Base-by-base conservation (phyloP, 1,140 invertebrate genomes). In the Brachionus angularis region DNA sequence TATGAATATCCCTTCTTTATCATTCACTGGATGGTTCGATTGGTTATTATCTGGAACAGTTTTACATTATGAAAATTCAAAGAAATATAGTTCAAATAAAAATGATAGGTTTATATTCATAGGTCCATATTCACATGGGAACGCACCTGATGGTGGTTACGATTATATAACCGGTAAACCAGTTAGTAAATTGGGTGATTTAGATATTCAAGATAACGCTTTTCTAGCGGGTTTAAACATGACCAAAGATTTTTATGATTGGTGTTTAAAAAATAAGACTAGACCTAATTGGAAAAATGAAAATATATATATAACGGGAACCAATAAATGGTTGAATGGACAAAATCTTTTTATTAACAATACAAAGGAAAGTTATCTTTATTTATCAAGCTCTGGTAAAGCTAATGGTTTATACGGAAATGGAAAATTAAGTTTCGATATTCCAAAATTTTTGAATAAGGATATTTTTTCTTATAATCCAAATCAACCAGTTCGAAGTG, bases 1-100 rank as follows among this genome's bases (percentile, higher is more conserved):
- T 10, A 69, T 69, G 8, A 69, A 33, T n/a, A 33, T 69, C 0
- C 62, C 62, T 36, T 18, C 31, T 29, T 39, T 69, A 21, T 23
- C 62, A 10, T 69, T 69, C 16, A 69, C 62, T 47, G 62, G 62
- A 0, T 69, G 62, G 62, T 69, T 10, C 49, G 62, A 69, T 39
- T 18, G 47, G 21, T 34, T 31, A 2, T 23, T 69, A 31, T 49
- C 8, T n/a, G 62, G 62, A 5, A 69, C 62, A 14, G 5, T 69
- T 0, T 18, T 33, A 33, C 21, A 16, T 12, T 52, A 21, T 33
- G 31, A 47, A 69, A 12, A 49, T 7, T n/a, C 12, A 1, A 21
- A 2, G 2, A 27, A n/a, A 2, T 69, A 49, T 25, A 7, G 21
- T 14, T 3, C 44, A 7, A 23, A 27, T 23, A 34, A 33, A 12